Evolutionary conservation across 2,113 vertebrate genomes (phyloP).

Genomic region (Calidris pugnax): DNA sequence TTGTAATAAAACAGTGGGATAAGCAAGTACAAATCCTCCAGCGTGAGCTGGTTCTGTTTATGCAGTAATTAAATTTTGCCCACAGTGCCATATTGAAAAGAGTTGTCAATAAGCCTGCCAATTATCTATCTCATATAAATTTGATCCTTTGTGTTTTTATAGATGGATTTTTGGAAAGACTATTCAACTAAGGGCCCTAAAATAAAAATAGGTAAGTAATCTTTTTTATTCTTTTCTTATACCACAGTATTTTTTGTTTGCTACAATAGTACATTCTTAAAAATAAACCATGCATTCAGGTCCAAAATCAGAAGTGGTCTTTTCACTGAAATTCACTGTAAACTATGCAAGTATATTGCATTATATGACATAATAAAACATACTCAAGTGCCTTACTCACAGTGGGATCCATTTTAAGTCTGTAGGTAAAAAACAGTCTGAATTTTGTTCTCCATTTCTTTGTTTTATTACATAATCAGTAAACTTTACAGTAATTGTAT

Average conservation of each 20-base stretch:
- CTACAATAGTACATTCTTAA: background rate
- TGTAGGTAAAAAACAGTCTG: background rate
- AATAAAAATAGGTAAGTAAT: conserved; percentile 75
- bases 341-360: background rate
- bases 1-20: background rate
- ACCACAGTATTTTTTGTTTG: background rate
- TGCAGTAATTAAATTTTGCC: background rate
- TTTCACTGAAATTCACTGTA: background rate
- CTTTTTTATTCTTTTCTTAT: background rate
- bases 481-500: background rate
- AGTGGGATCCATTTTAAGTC: background rate
- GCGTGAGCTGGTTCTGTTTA: background rate
- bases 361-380: background rate
- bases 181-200: conserved; percentile 73
- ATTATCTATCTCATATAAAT: background rate
- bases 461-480: background rate
- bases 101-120: background rate
- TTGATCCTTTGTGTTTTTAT: background rate
- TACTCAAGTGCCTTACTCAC: rapidly evolving
- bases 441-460: background rate
- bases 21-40: background rate
- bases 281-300: background rate
- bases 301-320: background rate
- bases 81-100: background rate
- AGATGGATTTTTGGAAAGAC: conserved; percentile 88